Evolutionary conservation across 2,888 invertebrate genomes (phyloP).

Genomic region (Phlogophora meticulosa): DNA sequence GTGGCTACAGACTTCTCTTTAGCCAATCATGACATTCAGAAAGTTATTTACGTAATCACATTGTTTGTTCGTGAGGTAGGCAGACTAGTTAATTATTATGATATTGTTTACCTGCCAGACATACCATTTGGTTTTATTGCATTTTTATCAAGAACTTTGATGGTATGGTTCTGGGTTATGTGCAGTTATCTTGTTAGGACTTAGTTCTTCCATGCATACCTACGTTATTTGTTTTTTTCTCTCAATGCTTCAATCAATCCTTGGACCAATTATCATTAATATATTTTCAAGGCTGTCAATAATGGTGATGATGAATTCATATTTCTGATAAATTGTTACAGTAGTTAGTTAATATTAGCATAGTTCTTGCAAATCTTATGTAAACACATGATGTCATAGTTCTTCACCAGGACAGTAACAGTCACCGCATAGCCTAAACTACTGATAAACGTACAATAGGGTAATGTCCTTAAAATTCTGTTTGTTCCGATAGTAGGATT

Average conservation of each 20-base stretch:
- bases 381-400: background rate
- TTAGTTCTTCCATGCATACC: background rate
- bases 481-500: too few relatives aligned
- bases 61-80: constrained; percentile 49
- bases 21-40: constrained; percentile 24
- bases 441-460: too few relatives aligned
- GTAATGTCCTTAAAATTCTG: too few relatives aligned
- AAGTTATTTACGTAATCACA: constrained; percentile 45
- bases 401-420: too few relatives aligned
- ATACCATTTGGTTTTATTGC: constrained; percentile 31
- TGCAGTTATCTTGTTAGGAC: background rate
- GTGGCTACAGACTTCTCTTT: background rate
- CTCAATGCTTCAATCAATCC: too few relatives aligned
- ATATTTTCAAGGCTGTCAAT: background rate
- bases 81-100: constrained; percentile 45
- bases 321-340: constrained; percentile 2
- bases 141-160: constrained; percentile 21
- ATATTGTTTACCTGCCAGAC: constrained; percentile 56
- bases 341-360: background rate
- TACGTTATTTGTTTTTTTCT: too few relatives aligned
- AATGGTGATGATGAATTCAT: background rate
- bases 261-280: background rate
- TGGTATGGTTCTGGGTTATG: background rate
- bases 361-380: background rate
- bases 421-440: too few relatives aligned